Evolutionary conservation across 2,113 vertebrate genomes (phyloP), one percentile per base, ranked within the genome.

Genomic region (Mesitornis unicolor): DNA sequence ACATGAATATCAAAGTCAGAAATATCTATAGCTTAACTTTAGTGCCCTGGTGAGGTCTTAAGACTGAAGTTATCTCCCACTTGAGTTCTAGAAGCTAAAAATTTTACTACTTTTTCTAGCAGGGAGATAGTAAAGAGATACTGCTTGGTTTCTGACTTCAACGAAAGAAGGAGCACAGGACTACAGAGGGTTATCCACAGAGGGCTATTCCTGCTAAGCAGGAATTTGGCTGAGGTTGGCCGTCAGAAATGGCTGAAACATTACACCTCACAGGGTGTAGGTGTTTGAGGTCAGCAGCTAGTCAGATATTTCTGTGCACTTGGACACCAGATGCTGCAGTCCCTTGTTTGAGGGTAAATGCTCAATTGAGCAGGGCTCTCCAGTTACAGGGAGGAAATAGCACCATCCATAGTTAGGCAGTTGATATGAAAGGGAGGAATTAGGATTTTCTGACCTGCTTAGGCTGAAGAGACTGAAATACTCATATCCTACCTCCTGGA

Each of bases 281-380:
- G 69, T 59, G 65, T 87, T 71, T 87, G 88, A 92, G 85, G 93
- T 95, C 69, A 54, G 70, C 70, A 95, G 85, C 70, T 90, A 42
- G 8, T 85, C 26, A 90, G 20, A 63, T 7, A 16, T 75, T 75
- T 87, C 65, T 92, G 38, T 51, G 42, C 60, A 26, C 65, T 78
- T 67, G 88, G 82, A 79, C 95, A 87, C 35, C 68, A 81, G 63
- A 65, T 35, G 14, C 45, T 0, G 0, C n/a, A 8, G 26, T 19
- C 13, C 50, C 67, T 67, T 7, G 2, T 77, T 69, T 48, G 42
- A 74, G 54, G 63, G n/a, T 78, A 57, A 51, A 60, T n/a, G 47
- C 15, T 42, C 71, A 31, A 12, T 60, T 67, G 56, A 75, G 78
- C 13, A 18, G 61, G 38, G 38, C 3, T 84, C 36, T 74, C n/a